Evolutionary conservation across 1,140 invertebrate genomes (phyloP), one percentile per base, ranked within the genome.

Genomic region (Eubasilissa regina): DNA sequence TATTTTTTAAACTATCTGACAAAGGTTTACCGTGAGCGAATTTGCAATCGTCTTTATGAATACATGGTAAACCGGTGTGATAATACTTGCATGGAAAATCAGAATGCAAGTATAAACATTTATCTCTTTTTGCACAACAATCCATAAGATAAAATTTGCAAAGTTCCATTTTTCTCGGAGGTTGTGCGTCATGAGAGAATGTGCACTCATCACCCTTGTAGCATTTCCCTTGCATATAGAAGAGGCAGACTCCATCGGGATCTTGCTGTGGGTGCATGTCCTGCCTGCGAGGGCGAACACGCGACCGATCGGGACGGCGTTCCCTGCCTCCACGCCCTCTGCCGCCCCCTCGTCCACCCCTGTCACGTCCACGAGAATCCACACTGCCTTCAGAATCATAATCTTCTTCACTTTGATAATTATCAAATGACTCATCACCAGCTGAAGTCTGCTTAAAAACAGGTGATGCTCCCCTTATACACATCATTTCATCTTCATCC

Each of bases 31-130:
- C 92, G 88, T 99, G 97, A 51, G 96, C 97, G 87, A 99, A 99
- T 88, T 98, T 97, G 89, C 98, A 99, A 75, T 94, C 94, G 48
- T 90, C 90, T 77, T 92, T 91, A 21, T 96, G 94, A 81, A 91
- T 92, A 87, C 97, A 99, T 62, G 94, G 93, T 83, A 96, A 91
- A 83, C 97, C 97, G 58, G 96, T 96, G 85, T 99, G 97, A 85
- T 94, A 98, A 90, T 96, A 98, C 91, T 99, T 99, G 89, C 98
- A 99, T 47, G 98, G 98, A 87, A 98, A 99, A 86, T 99, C 97
- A 83, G 95, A 94, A 90, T 99, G 98, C 94, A 99, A 96, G 85
- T 98, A 99, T 3, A 97, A 90, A 90, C 98, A 99, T 87, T 97
- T 97, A 81, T 98, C 96, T 81, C 95, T 93, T 90, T 99, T 99